These are phyloP conservation scores for Borostomias antarcticus DNA, from an alignment of 2,797 vertebrate species.

Conservation along the genomic window DNA sequence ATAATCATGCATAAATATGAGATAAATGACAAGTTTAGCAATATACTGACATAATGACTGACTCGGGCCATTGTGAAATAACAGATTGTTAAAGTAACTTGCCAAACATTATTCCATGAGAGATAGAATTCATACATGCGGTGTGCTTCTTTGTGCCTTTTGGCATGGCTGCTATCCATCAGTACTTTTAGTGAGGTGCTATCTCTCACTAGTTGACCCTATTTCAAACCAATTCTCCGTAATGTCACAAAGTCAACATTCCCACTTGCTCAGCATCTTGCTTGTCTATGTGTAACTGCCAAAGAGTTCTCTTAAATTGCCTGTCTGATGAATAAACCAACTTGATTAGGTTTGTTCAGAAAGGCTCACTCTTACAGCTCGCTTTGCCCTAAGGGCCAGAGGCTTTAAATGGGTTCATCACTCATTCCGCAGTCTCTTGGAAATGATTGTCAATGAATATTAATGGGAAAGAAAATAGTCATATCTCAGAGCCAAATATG, in stretches of 20 bases:
- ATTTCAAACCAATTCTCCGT: slow-evolving; percentile 47
- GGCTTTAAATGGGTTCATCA: slow-evolving; percentile 61
- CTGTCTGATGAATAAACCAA: slow-evolving; percentile 47
- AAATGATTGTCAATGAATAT: slow-evolving; percentile 59
- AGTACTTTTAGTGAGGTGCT: slow-evolving; percentile 43
- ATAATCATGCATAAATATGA: neutral
- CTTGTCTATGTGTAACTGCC: slow-evolving; percentile 36
- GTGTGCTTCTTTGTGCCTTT: slow-evolving; percentile 27
- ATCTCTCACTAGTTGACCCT: slow-evolving; percentile 53
- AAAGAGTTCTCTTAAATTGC: slow-evolving; percentile 38
- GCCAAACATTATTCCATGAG: slow-evolving; percentile 20
- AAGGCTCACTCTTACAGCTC: slow-evolving; percentile 2
- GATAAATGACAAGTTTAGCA: neutral
- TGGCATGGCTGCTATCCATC: slow-evolving; percentile 50
- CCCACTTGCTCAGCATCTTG: slow-evolving; percentile 44
- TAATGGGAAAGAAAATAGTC: slow-evolving; percentile 42
- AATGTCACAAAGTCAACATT: slow-evolving; percentile 29
- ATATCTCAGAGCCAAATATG: slow-evolving; percentile 47
- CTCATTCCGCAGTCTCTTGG: slow-evolving; percentile 57
- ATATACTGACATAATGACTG: neutral
- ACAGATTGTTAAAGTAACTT: slow-evolving; percentile 16
- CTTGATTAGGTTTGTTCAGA: slow-evolving; percentile 45
- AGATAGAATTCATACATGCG: slow-evolving; percentile 22
- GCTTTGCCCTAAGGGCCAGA: slow-evolving; percentile 36
- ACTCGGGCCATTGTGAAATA: slow-evolving; percentile 5